These are phyloP conservation scores for Lochmaea capreae DNA, from an alignment of 2,888 invertebrate genomes.

Conservation along the genomic window DNA sequence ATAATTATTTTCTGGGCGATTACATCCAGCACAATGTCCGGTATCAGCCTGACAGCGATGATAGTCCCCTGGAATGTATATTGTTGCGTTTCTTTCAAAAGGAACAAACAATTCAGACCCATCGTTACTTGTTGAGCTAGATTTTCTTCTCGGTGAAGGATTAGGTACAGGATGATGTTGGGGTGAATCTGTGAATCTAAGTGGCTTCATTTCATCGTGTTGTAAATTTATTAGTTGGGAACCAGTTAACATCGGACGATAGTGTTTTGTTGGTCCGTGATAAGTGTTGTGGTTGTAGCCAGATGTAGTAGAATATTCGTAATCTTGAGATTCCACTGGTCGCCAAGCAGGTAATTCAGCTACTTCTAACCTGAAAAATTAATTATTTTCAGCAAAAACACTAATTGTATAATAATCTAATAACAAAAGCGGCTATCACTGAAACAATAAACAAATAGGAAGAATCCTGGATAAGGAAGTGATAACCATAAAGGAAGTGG, in stretches of 20 bases:
- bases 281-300: conserved; percentile 87
- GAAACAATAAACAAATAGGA: too few relatives aligned
- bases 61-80: conserved; percentile 66
- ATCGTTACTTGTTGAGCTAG: conserved; percentile 77
- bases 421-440: too few relatives aligned
- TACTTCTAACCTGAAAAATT: conserved; percentile 56
- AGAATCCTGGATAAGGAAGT: too few relatives aligned
- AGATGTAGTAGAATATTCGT: conserved; percentile 70
- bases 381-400: neutral
- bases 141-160: conserved; percentile 77
- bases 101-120: conserved; percentile 71
- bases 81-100: conserved; percentile 66
- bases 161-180: conserved; percentile 71
- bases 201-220: conserved; percentile 72
- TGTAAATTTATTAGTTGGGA: conserved; percentile 67
- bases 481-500: too few relatives aligned
- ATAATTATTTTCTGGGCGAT: conserved; percentile 54
- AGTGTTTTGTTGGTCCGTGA: conserved; percentile 86
- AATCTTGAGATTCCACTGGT: conserved; percentile 65
- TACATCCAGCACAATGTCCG: conserved; percentile 58
- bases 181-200: conserved; percentile 81
- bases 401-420: too few relatives aligned
- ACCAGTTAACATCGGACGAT: conserved; percentile 73
- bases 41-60: conserved; percentile 56
- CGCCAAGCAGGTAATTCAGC: conserved; percentile 62